A percentile compares a stretch with the other conserved stretches of the same genome.
Evolutionary conservation across 2,113 vertebrate species (phyloP).

Genomic region (Chaetorhynchus papuensis): DNA sequence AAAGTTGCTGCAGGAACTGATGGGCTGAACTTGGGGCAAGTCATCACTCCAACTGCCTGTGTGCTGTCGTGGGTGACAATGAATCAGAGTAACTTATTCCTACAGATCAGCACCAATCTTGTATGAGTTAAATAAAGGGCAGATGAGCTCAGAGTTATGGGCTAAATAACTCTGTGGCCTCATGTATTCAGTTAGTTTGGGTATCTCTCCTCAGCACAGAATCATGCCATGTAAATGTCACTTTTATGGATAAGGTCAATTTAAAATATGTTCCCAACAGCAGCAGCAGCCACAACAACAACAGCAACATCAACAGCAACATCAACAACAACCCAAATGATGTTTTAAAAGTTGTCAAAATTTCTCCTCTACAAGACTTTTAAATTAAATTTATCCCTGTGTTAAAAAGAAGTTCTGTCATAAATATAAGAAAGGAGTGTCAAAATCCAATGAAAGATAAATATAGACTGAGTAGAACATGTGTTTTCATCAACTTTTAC

Average conservation of each 20-base stretch:
- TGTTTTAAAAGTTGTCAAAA: constrained; percentile 18
- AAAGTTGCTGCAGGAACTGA: neutral
- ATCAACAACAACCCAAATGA: neutral
- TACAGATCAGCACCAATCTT: neutral
- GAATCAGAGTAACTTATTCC: neutral
- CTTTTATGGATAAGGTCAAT: constrained; percentile 61
- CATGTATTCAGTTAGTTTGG: neutral
- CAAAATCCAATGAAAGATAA: neutral
- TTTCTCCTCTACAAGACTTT: neutral
- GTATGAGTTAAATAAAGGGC: neutral
- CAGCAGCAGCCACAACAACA: neutral
- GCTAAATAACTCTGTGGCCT: neutral
- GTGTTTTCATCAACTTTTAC: neutral
- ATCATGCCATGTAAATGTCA: constrained; percentile 44
- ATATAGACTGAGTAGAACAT: neutral
- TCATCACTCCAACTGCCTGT: neutral
- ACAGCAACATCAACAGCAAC: neutral
- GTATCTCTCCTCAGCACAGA: neutral
- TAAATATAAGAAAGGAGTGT: neutral
- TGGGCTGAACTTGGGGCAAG: neutral
- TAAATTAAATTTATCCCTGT: neutral
- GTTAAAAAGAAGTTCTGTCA: neutral
- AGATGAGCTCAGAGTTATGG: neutral
- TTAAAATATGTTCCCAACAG: constrained; percentile 33
- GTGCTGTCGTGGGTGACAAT: neutral